Conservation (phyloP, 2,888 invertebrate genomes). For the Apomyelois bistriatella region DNA sequence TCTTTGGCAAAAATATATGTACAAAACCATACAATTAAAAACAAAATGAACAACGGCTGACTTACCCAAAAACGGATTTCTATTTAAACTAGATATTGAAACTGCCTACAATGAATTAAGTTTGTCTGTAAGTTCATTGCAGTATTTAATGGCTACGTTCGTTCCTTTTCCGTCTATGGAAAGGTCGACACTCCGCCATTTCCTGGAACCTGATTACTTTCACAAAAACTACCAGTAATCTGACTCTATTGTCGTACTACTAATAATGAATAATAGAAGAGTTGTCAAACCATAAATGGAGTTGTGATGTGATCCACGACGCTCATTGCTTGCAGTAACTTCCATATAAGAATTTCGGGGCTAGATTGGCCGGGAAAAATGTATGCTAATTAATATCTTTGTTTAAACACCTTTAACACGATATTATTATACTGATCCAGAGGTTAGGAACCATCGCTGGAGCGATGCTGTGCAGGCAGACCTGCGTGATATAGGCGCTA, state of each 20-base stretch:
- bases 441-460: too few species aligned
- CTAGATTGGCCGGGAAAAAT: too few species aligned
- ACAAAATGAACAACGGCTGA: too few species aligned
- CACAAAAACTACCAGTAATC: constrained; percentile 9
- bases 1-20: too few species aligned
- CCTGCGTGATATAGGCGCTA: too few species aligned
- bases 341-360: not conserved
- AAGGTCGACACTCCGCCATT: constrained; percentile 8
- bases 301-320: not conserved
- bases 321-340: not conserved
- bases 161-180: constrained; percentile 14
- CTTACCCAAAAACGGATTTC: too few species aligned
- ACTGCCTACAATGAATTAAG: not conserved
- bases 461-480: too few species aligned
- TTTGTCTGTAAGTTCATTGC: constrained; percentile 15
- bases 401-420: too few species aligned
- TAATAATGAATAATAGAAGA: not conserved
- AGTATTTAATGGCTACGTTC: constrained; percentile 14
- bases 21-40: too few species aligned
- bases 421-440: too few species aligned
- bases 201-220: constrained; percentile 5
- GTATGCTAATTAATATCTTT: too few species aligned
- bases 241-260: constrained; percentile 4
- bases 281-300: not conserved
- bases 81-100: too few species aligned